Evolutionary conservation across 2,888 invertebrate species (phyloP), one percentile per base, ranked within the genome.

Genomic region (Philopedon plagiatum): DNA sequence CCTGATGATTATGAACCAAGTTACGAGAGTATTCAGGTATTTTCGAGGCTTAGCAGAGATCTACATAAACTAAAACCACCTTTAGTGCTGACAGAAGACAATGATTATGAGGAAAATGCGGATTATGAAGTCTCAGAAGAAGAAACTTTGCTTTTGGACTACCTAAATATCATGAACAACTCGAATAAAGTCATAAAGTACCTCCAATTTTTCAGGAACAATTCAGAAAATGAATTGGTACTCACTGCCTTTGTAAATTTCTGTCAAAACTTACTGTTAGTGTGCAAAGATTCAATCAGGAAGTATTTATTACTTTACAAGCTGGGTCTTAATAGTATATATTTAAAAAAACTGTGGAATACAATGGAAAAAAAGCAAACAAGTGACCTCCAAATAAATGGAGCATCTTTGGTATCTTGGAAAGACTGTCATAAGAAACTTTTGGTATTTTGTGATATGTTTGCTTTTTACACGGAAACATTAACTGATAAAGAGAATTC

Each of bases 181-280:
- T 79, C 82, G 5, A 84, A 83, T 26, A 80, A 83, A 71, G 86
- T 86, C 0, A 82, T 87, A 61, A 86, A 87, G 72, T 86, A 91
- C 73, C 79, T 90, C 1, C 77, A 83, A 23, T 86, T 87, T 62
- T 86, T 90, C 19, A 87, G 87, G 54, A 83, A 80, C 15, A 82
- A 86, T 72, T 78, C 74, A 21, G 79, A 83, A 26, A 80, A 84
- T 75, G 83, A 82, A 46, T 79, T 81, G 57, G 77, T 86, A 15
- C 72, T 85, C 64, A 80, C 78, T 39, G 79, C 83, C 0, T 79
- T 85, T 60, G 83, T 83, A 0, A 78, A 91, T 82, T 89, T 97
- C 62, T 95, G 95, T 81, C 95, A 97, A 85, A 92, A 94, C 85
- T 86, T 97, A 58, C 86, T 97, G 82, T 88, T 94, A 76, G 92